Evolutionary conservation across 37 sponge, comb jelly and placozoan genomes (phyloP).

Genomic region (Haliclona indistincta): DNA sequence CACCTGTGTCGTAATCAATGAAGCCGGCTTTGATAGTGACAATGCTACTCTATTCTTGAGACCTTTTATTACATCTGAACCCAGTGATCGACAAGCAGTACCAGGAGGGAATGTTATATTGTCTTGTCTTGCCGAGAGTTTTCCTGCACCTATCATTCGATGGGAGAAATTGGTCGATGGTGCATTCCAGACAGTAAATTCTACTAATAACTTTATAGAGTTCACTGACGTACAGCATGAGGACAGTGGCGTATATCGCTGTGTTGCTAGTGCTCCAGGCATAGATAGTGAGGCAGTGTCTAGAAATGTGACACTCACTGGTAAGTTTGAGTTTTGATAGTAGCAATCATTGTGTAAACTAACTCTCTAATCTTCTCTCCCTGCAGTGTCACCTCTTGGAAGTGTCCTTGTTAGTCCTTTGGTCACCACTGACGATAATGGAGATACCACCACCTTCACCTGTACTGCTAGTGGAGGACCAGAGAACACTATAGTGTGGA

Average conservation of each 20-base stretch:
- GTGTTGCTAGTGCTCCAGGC: background rate
- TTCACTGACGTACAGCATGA: background rate
- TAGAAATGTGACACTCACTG: background rate
- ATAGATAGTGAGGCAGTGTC: background rate
- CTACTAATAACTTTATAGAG: background rate
- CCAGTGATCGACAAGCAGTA: conserved; percentile 6
- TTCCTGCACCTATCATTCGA: conserved; percentile 22
- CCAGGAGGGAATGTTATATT: conserved; percentile 7
- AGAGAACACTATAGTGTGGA: conserved; percentile 23
- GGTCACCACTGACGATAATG: background rate
- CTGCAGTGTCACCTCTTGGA: conserved; percentile 28
- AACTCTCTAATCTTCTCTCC: too few relatives aligned
- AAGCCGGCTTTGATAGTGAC: conserved; percentile 38
- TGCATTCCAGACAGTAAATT: too few relatives aligned
- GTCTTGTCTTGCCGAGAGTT: conserved; percentile 29
- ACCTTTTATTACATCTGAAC: conserved; percentile 23
- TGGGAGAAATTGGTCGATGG: conserved; percentile 52
- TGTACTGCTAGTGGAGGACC: conserved; percentile 26
- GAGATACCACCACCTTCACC: conserved; percentile 2
- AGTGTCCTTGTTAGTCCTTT: conserved; percentile 17
- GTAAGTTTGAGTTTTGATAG: too few relatives aligned
- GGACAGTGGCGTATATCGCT: conserved; percentile 5
- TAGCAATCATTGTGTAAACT: too few relatives aligned
- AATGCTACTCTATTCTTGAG: conserved; percentile 18
- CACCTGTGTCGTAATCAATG: conserved; percentile 25